Percentiles rank a stretch among this genome's conserved stretches.
Evolutionary conservation across 2,797 vertebrate genomes (phyloP).

Genomic region (Scleropages formosus): DNA sequence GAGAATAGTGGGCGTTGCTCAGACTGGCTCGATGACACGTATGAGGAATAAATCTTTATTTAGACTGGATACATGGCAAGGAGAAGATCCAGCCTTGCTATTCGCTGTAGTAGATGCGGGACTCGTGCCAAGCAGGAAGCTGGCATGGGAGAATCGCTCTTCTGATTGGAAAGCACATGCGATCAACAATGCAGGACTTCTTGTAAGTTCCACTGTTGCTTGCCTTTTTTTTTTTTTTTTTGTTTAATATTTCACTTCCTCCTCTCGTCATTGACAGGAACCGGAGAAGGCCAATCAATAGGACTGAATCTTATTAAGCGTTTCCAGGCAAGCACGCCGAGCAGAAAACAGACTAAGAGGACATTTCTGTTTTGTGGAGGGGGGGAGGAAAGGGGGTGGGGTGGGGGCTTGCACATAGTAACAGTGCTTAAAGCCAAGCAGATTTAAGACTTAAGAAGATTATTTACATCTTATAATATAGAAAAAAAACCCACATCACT

Average conservation of each 20-base stretch:
- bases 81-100: no score
- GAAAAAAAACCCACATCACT: no score
- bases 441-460: no score
- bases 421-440: no score
- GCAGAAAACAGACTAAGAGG: not conserved
- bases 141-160: not conserved
- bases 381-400: not conserved
- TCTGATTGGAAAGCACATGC: not conserved
- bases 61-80: no score
- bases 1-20: no score
- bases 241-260: conserved; percentile 13
- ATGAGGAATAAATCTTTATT: no score
- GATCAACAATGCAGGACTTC: not conserved
- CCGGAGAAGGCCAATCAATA: conserved; percentile 21
- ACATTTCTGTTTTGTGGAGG: not conserved
- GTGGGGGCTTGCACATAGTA: not conserved
- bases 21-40: no score
- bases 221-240: no score
- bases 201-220: conserved; percentile 8
- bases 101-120: no score
- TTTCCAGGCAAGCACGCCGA: conserved; percentile 13
- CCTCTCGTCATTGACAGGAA: conserved; percentile 21
- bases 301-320: conserved; percentile 22
- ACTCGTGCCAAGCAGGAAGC: not conserved
- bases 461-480: no score